Evolutionary conservation across 2,888 invertebrate species (phyloP).

Genomic region (Eurytoma adleriae): DNA sequence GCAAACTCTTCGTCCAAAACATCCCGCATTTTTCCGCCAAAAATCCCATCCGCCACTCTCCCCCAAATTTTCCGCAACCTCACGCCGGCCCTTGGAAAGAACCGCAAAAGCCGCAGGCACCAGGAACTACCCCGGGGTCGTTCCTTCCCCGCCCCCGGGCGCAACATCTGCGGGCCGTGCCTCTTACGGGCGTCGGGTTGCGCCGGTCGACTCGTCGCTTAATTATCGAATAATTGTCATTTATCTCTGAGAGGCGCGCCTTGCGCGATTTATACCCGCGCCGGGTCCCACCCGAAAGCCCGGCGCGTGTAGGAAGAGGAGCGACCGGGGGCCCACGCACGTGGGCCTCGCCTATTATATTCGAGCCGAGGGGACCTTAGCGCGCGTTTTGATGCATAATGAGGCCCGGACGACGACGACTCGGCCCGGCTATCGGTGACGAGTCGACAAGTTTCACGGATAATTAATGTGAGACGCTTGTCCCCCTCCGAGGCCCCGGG

Average conservation of each 20-base stretch:
- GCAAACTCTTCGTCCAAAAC: no score
- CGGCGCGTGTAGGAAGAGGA: constrained; percentile 2
- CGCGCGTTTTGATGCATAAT: constrained; percentile 12
- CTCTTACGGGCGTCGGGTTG: constrained; percentile 5
- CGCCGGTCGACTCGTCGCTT: constrained; percentile 33
- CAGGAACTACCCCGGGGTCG: background rate
- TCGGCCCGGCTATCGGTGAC: constrained; percentile 6
- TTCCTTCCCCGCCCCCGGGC: background rate
- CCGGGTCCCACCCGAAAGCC: constrained; percentile 7
- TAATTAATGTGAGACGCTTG: constrained; percentile 26
- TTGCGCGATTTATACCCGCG: constrained; percentile 21
- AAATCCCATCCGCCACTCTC: no score
- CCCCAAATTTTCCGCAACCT: no score
- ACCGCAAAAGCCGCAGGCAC: no score
- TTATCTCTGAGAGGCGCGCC: constrained; percentile 60
- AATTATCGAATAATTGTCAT: constrained; percentile 72
- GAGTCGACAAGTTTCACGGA: constrained; percentile 19
- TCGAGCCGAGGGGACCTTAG: background rate
- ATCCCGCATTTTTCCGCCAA: no score
- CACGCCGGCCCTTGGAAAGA: no score
- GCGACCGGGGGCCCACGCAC: constrained; percentile 2
- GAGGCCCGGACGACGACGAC: background rate
- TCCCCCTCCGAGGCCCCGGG: background rate
- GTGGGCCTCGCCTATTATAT: constrained; percentile 2
- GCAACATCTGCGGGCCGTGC: no score